Conservation (phyloP, 1,140 invertebrate genomes). For the Drosophila melanogaster region DNA sequence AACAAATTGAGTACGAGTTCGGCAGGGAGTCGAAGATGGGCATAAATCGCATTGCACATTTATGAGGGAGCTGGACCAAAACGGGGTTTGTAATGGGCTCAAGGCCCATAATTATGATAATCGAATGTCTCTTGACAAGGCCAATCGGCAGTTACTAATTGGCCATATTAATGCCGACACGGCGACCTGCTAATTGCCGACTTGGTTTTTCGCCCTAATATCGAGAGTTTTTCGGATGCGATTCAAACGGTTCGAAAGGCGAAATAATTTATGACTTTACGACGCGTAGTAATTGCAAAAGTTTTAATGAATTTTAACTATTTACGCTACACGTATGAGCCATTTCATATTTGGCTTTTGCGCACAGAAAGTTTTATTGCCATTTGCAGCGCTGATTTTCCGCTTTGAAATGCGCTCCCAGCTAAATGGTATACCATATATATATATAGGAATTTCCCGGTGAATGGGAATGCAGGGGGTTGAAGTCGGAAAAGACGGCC, state of each 20-base stretch:
- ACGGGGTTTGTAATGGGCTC: conserved; percentile 38
- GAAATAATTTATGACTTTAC: conserved; percentile 65
- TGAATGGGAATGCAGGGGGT: neutral
- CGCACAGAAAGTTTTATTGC: conserved; percentile 63
- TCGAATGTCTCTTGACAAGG: conserved; percentile 62
- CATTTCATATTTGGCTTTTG: conserved; percentile 63
- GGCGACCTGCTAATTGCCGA: conserved; percentile 31
- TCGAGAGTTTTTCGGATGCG: conserved; percentile 9
- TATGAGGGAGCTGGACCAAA: conserved; percentile 33
- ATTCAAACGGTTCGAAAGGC: conserved; percentile 13
- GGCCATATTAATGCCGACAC: conserved; percentile 56
- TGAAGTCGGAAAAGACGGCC: conserved; percentile 17
- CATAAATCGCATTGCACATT: conserved; percentile 62
- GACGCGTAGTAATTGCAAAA: conserved; percentile 60
- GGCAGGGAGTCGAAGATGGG: conserved; percentile 16
- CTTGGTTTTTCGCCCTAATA: conserved; percentile 36
- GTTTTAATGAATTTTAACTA: conserved; percentile 75
- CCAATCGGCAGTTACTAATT: conserved; percentile 67
- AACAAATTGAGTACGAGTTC: conserved; percentile 61
- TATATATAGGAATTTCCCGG: conserved; percentile 16
- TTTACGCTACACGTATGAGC: conserved; percentile 56
- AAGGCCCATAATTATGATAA: conserved; percentile 69
- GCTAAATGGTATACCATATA: conserved; percentile 12
- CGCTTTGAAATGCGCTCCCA: conserved; percentile 34
- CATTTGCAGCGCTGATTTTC: conserved; percentile 62